Base-by-base conservation (phyloP, 2,797 vertebrate species). In the Diglossa cyanea region DNA sequence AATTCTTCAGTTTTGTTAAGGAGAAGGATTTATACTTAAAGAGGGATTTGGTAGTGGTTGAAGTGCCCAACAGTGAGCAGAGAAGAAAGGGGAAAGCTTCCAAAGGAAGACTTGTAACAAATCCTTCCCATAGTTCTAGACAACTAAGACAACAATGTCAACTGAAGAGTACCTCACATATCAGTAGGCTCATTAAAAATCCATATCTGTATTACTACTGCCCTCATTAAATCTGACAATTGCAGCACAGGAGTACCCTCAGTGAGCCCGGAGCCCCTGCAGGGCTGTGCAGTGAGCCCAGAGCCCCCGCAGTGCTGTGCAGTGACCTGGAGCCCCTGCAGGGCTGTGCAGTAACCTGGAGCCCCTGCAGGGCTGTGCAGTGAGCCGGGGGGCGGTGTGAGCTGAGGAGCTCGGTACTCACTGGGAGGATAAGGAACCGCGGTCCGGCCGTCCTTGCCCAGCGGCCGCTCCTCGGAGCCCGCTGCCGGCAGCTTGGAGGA, bases 371-470 rank as follows among this genome's bases (percentile, higher is more conserved):
- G 47, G 25, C 14, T 6, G 50, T 51, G 50, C 51, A 53, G 18
- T 13, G 51, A 20, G 28, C 30, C 12, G 39, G 39, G 17, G 44
- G 25, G 26, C n/a, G 33, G 25, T 28, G 57, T 9, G 57, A 19
- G 35, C 57, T 2, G 35, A 28, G 57, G 3, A 28, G 58, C 58
- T 39, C 8, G 1, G 37, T 76, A 96, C 99, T 98, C 98, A 99
- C 99, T 99, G 94, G 99, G 99, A 78, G 99, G 99, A 94, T 99
- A 99, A 26, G 99, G 98, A 44, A 99, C 99, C 51, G 98, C 98
- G 37, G 98, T 98, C 97, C 99, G 98, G 40, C 98, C 98, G 57
- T 99, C 99, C 97, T 99, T 99, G 86, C 98, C 98, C 40, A 98
- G 92, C 54, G 98, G 98, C 60, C 99, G 99, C 62, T 99, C 99